Evolutionary conservation across 2,888 invertebrate species (phyloP).

Genomic region (Drosophila mimica): DNA sequence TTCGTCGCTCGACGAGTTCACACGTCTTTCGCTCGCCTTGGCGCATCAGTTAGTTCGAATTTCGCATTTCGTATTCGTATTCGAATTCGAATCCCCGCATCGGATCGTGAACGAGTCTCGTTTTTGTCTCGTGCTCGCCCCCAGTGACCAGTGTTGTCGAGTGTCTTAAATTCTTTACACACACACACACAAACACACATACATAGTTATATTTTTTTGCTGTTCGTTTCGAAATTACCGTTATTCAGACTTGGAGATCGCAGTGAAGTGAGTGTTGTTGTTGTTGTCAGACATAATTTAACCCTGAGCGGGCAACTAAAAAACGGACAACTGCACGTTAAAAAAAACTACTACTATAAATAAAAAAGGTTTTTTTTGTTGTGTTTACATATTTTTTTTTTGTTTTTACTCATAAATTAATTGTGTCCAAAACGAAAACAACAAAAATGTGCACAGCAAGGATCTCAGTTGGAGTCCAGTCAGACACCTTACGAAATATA

Average conservation of each 20-base stretch:
- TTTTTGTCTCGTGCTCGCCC: constrained; percentile 57
- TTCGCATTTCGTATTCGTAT: constrained; percentile 25
- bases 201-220: constrained; percentile 48
- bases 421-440: constrained; percentile 33
- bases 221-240: constrained; percentile 64
- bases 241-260: constrained; percentile 52
- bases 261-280: constrained; percentile 75
- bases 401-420: constrained; percentile 26
- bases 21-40: constrained; percentile 82
- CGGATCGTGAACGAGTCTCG: constrained; percentile 58
- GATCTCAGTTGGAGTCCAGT: constrained; percentile 43
- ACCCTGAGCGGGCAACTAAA: constrained; percentile 30
- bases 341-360: constrained; percentile 16
- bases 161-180: constrained; percentile 50
- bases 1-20: constrained; percentile 85
- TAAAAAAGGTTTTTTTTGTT: constrained; percentile 19
- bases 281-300: constrained; percentile 38
- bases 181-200: not conserved
- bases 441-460: constrained; percentile 34
- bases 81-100: constrained; percentile 38
- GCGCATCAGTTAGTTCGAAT: constrained; percentile 50
- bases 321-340: constrained; percentile 28
- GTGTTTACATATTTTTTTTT: constrained; percentile 35
- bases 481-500: constrained; percentile 17
- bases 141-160: constrained; percentile 37